Evolutionary conservation across 2,797 vertebrate genomes (phyloP).

Genomic region (Carcharodon carcharias): DNA sequence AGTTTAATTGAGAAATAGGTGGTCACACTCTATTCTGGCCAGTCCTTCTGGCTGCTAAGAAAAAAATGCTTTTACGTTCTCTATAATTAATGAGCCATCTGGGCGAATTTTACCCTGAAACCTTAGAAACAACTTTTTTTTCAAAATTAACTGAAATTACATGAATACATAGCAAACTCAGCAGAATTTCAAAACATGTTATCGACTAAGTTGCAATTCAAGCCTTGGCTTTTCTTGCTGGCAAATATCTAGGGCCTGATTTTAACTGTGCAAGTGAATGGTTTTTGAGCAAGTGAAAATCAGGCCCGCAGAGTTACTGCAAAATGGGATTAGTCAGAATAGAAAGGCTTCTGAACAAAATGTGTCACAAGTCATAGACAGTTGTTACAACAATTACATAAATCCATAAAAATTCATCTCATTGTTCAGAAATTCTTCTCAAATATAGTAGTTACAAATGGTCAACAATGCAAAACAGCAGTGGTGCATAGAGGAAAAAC

Average conservation of each 20-base stretch:
- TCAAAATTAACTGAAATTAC: not conserved
- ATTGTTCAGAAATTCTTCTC: not conserved
- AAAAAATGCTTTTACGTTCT: not conserved
- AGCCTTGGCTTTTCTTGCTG: not conserved
- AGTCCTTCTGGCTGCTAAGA: not conserved
- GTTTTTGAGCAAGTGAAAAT: not conserved
- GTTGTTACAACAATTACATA: not conserved
- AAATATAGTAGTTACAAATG: not conserved
- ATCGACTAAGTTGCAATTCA: not conserved
- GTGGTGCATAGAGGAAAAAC: not conserved
- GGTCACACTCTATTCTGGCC: not conserved
- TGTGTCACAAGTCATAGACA: not conserved
- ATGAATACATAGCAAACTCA: not conserved
- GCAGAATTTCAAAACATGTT: not conserved
- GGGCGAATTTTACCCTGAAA: not conserved
- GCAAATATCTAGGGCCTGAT: not conserved
- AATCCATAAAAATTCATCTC: not conserved
- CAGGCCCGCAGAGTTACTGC: not conserved
- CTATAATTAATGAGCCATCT: not conserved
- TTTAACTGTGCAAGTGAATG: not conserved
- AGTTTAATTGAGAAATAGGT: not conserved
- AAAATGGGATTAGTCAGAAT: not conserved
- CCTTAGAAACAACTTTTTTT: not conserved
- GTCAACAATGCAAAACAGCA: not conserved
- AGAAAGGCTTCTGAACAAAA: not conserved